phyloP scores from a whole-genome alignment of 2,888 invertebrate species.

The Pilophorus perplexus region DNA sequence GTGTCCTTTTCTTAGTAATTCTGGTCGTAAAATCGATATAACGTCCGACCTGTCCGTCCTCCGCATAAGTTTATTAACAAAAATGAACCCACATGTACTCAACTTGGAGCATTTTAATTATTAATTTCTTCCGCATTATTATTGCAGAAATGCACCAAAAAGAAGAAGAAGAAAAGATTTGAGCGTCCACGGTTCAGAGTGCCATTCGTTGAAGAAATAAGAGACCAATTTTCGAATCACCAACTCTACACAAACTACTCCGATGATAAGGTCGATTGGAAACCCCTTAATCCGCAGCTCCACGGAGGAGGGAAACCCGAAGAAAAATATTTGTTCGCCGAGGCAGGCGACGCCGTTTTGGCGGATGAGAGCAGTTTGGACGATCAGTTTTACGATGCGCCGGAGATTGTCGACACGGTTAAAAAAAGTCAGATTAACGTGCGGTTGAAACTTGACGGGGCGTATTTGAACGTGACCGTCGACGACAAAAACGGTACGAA shows the following conservation, averaged over 20 bases:
- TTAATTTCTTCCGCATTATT: not conserved
- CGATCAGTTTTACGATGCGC: slow-evolving; percentile 9
- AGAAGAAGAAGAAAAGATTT: slow-evolving; percentile 20
- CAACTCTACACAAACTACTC: too few species aligned
- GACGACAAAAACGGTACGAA: not conserved
- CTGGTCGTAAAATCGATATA: too few species aligned
- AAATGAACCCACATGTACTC: too few species aligned
- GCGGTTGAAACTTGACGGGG: not conserved
- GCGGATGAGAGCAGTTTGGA: not conserved
- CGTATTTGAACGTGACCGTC: not conserved
- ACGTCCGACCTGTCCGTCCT: too few species aligned
- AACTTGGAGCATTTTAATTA: not conserved
- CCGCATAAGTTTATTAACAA: too few species aligned
- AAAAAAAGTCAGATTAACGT: not conserved
- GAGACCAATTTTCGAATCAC: too few species aligned
- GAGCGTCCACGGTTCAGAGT: slow-evolving; percentile 1
- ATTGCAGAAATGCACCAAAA: slow-evolving; percentile 9
- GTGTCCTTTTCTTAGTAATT: too few species aligned
- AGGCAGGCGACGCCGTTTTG: not conserved
- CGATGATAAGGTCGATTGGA: too few species aligned
- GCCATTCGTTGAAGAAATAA: not conserved
- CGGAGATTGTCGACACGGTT: not conserved
- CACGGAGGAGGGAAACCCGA: not conserved
- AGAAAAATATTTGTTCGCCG: not conserved
- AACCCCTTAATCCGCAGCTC: not conserved